Percentiles rank a stretch among this genome's conserved stretches.
These are phyloP conservation scores for Coccyzus lansbergi DNA, from an alignment of 2,797 vertebrate genomes.

Conservation along the genomic window DNA sequence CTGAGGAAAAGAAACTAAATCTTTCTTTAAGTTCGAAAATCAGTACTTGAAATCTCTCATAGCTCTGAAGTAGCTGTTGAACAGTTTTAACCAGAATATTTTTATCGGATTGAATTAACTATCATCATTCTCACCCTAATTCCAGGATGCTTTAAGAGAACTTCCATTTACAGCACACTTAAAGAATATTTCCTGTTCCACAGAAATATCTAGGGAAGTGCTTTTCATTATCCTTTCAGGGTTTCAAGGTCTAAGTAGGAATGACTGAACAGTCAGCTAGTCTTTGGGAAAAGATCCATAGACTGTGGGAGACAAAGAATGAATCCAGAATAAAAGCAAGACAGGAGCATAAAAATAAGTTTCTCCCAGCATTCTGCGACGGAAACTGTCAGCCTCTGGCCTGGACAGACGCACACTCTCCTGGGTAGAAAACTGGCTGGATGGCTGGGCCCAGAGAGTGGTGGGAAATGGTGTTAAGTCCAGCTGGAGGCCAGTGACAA, in stretches of 20 bases:
- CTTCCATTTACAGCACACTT: not conserved
- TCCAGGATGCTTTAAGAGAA: not conserved
- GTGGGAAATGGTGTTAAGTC: too few relatives aligned
- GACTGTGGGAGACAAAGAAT: not conserved
- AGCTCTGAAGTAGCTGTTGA: not conserved
- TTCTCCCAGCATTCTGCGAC: too few relatives aligned
- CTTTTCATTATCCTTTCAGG: not conserved
- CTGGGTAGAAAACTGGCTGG: too few relatives aligned
- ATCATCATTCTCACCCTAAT: not conserved
- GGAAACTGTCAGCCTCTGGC: too few relatives aligned
- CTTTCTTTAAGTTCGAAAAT: not conserved
- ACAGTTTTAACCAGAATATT: not conserved
- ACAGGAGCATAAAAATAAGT: too few relatives aligned
- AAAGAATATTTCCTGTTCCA: not conserved
- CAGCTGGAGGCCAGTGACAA: too few relatives aligned
- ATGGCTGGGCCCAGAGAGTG: too few relatives aligned
- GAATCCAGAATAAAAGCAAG: not conserved
- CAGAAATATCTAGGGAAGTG: not conserved
- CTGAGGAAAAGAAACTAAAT: not conserved
- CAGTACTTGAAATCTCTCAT: not conserved
- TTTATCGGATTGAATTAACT: not conserved
- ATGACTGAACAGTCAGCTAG: not conserved
- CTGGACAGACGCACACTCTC: too few relatives aligned
- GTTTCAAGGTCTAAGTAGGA: not conserved
- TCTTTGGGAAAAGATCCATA: not conserved